phyloP scores from a whole-genome alignment of 2,113 vertebrate species.

The Aramus guarauna region DNA sequence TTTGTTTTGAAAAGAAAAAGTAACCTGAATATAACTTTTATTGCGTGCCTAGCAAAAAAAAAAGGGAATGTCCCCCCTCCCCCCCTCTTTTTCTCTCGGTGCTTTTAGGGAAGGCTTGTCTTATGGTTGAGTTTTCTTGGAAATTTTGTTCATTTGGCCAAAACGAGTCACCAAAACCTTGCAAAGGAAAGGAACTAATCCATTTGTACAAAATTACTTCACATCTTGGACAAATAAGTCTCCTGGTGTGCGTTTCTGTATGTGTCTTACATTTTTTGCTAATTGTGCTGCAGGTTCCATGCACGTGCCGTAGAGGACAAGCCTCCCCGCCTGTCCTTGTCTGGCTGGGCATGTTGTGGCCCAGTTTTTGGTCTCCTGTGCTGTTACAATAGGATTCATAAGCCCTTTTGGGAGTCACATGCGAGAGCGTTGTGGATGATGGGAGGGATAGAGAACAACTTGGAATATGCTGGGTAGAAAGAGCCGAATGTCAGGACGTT shows the following conservation, averaged over 20 bases:
- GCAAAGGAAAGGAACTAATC: neutral
- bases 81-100: rapidly evolving
- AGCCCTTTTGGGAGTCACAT: neutral
- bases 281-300: neutral
- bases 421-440: neutral
- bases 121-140: neutral
- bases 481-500: neutral
- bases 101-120: neutral
- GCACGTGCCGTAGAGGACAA: neutral
- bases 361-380: neutral
- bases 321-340: neutral
- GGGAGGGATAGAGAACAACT: neutral
- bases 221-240: neutral
- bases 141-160: neutral
- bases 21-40: neutral
- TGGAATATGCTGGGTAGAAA: neutral
- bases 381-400: neutral
- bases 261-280: neutral
- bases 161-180: neutral
- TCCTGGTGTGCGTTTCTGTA: neutral
- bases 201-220: neutral
- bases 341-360: rapidly evolving
- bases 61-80: rapidly evolving
- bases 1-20: neutral
- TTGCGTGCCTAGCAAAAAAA: neutral